phyloP scores from a whole-genome alignment of 2,888 invertebrate species.

The Corbicula japonica region DNA sequence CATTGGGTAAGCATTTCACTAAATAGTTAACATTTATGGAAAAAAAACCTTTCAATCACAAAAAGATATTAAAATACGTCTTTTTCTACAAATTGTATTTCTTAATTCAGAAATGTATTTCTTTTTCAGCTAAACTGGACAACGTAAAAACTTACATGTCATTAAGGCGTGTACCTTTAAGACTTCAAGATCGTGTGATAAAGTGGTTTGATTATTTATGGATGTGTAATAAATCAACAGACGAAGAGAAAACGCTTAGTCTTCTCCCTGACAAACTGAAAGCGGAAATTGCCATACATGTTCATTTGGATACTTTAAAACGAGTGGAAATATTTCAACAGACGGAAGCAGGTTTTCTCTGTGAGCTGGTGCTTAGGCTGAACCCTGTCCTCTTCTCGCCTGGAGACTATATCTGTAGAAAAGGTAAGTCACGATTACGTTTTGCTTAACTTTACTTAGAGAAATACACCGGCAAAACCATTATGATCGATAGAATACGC shows the following conservation, averaged over 20 bases:
- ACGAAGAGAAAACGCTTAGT: slow-evolving; percentile 92
- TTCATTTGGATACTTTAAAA: slow-evolving; percentile 98
- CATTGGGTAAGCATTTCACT: too few species aligned
- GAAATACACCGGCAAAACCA: too few species aligned
- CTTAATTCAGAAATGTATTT: too few species aligned
- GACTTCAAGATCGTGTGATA: slow-evolving; percentile 98
- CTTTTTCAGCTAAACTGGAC: slow-evolving; percentile 97
- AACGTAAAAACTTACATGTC: slow-evolving; percentile 99
- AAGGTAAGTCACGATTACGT: slow-evolving; percentile 92
- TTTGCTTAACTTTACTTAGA: background rate
- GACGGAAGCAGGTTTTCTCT: slow-evolving; percentile 99
- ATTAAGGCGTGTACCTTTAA: slow-evolving; percentile 97
- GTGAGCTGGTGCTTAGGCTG: slow-evolving; percentile 97
- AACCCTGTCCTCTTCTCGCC: slow-evolving; percentile 99
- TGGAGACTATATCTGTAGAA: slow-evolving; percentile 99
- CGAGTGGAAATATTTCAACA: slow-evolving; percentile 98
- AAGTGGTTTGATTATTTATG: slow-evolving; percentile 99
- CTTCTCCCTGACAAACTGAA: slow-evolving; percentile 94
- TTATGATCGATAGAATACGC: too few species aligned
- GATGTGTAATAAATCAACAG: slow-evolving; percentile 99
- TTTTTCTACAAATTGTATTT: too few species aligned
- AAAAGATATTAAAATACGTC: too few species aligned
- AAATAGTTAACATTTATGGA: too few species aligned
- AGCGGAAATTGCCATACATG: slow-evolving; percentile 99
- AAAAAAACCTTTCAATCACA: too few species aligned